Evolutionary conservation across 2,888 invertebrate genomes (phyloP), one percentile per base, ranked within the genome.

Genomic region (Stramonita haemastoma): DNA sequence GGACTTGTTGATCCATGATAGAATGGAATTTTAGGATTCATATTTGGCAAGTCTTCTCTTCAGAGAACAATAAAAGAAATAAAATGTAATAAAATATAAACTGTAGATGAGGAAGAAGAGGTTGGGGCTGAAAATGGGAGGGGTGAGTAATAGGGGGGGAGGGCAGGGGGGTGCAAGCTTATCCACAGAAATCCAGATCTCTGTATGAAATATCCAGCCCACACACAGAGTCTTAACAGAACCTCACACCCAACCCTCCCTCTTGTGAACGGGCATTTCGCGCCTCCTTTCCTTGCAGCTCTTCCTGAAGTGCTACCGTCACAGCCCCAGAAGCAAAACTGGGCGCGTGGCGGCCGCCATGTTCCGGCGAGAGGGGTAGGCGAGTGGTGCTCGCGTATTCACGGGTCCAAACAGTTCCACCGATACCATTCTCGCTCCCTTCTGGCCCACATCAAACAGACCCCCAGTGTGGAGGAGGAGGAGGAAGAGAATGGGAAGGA

Each of bases 281-380:
- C 26, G n/a, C 73, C 32, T 32, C 32, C 73, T 89, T 34, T 79
- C 79, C 60, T 89, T 89, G 66, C 90, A 90, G 90, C 90, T 89
- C 66, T 88, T 70, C 83, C 36, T 90, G 85, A 89, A 90, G 77
- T 90, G 90, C 81, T 86, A 90, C 85, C 19, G 34, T 1, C 70
- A 79, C 89, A 89, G 87, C 57, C 87, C 87, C 46, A 70, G 77
- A 56, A 88, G 87, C 86, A 88, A 89, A 86, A 89, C 87, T 26
- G 87, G 90, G 26, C 83, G 87, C 22, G 57, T 84, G 32, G 89
- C 89, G n/a, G 88, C 89, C 22, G 77, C 88, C 83, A 84, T 84
- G 87, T 86, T 90, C 60, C 89, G 90, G n/a, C 19, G 91, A 92
- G 56, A 91, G 91, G n/a, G 34, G 89, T 93, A 46, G 91, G 91